A percentile compares a stretch with the other conserved stretches of the same genome.
phyloP scores from a whole-genome alignment of 2,888 invertebrate genomes.

The Listrodromus nycthemerus region DNA sequence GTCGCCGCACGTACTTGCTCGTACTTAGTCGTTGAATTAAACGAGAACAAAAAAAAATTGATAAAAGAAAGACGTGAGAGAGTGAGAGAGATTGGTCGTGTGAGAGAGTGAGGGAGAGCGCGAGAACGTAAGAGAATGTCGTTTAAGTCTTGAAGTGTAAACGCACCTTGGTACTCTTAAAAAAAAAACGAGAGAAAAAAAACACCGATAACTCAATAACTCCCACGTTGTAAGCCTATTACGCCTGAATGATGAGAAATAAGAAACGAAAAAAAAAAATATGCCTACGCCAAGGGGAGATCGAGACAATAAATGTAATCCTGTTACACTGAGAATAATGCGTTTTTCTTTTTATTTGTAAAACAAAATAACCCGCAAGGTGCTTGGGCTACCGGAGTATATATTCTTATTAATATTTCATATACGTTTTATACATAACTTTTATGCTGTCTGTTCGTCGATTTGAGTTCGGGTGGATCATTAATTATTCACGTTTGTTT shows the following conservation, averaged over 20 bases:
- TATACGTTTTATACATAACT: conserved; percentile 49
- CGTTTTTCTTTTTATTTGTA: conserved; percentile 83
- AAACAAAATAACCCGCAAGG: conserved; percentile 79
- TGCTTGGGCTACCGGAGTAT: conserved; percentile 82
- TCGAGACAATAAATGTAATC: conserved; percentile 85
- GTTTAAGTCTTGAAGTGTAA: conserved; percentile 70
- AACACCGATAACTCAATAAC: conserved; percentile 60
- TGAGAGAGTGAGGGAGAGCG: conserved; percentile 36
- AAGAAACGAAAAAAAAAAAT: conserved; percentile 55
- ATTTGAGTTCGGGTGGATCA: conserved; percentile 31
- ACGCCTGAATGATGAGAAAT: conserved; percentile 71
- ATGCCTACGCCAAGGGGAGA: conserved; percentile 78
- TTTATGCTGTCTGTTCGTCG: conserved; percentile 39
- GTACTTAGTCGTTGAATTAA: conserved; percentile 46
- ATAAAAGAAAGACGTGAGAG: conserved; percentile 47
- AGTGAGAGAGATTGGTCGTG: conserved; percentile 30
- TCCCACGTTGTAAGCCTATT: conserved; percentile 79
- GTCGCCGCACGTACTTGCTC: conserved; percentile 41
- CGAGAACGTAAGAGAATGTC: conserved; percentile 40
- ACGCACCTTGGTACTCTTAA: conserved; percentile 67
- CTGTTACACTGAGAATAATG: conserved; percentile 84
- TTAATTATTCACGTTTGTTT: conserved; percentile 46
- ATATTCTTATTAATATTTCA: conserved; percentile 77
- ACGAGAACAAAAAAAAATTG: conserved; percentile 9
- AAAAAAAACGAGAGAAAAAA: conserved; percentile 44